Conservation (phyloP, 2,797 vertebrate species). For the Chelidonichthys spinosus region DNA sequence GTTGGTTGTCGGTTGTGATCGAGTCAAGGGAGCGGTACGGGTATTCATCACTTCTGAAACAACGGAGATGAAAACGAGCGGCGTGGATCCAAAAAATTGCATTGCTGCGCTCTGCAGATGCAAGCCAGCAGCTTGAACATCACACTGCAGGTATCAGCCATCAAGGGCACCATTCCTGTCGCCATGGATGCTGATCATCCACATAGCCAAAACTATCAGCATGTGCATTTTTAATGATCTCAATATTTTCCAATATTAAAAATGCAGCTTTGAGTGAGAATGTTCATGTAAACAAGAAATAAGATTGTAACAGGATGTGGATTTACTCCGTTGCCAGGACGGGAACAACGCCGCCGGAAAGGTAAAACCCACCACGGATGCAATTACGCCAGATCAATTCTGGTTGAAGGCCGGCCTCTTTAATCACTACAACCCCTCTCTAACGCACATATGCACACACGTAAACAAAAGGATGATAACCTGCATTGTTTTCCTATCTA, state of each 20-base stretch:
- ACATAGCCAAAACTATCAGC: not conserved
- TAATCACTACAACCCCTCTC: constrained; percentile 40
- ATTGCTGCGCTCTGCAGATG: constrained; percentile 2
- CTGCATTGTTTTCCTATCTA: constrained; percentile 45
- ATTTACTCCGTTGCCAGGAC: constrained; percentile 29
- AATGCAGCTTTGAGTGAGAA: not conserved
- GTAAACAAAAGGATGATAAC: constrained; percentile 45
- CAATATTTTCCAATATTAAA: not conserved
- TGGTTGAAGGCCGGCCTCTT: constrained; percentile 50
- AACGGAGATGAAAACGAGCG: not conserved
- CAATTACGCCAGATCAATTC: constrained; percentile 64
- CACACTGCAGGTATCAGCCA: not conserved
- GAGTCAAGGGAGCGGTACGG: not conserved
- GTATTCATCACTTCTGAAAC: not conserved
- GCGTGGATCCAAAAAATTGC: not conserved
- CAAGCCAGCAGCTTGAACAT: not conserved
- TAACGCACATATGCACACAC: constrained; percentile 29
- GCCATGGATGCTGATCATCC: not conserved
- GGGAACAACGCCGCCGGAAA: constrained; percentile 31
- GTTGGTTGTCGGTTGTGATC: not conserved
- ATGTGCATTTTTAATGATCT: not conserved
- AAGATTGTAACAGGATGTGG: not conserved
- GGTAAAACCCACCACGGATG: constrained; percentile 45
- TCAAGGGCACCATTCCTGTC: not conserved
- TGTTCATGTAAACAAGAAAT: not conserved